phyloP scores from a whole-genome alignment of 2,888 invertebrate species.

The Torymus texanus region DNA sequence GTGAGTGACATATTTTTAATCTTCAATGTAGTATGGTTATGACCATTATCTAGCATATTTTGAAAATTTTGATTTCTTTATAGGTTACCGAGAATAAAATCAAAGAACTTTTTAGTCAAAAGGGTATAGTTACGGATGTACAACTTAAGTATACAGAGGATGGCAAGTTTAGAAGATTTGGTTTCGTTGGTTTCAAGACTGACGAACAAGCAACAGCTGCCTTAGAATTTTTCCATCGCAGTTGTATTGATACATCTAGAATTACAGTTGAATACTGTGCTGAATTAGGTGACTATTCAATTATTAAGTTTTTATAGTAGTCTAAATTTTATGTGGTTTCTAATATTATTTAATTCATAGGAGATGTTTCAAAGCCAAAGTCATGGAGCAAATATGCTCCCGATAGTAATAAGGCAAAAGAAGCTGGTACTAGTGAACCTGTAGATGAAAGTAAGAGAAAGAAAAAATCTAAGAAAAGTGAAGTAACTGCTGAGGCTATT shows the following conservation, averaged over 20 bases:
- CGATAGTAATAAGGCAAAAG: constrained; percentile 79
- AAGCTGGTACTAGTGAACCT: constrained; percentile 59
- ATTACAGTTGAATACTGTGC: constrained; percentile 87
- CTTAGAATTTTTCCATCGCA: constrained; percentile 86
- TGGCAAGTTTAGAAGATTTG: constrained; percentile 95
- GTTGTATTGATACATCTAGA: constrained; percentile 88
- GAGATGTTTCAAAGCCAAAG: constrained; percentile 85
- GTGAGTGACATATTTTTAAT: constrained; percentile 77
- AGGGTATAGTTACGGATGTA: constrained; percentile 87
- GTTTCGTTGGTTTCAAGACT: constrained; percentile 92
- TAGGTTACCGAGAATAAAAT: constrained; percentile 88
- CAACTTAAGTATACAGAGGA: constrained; percentile 93
- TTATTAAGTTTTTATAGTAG: constrained; percentile 38
- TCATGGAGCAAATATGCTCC: constrained; percentile 95
- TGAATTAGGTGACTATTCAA: constrained; percentile 77
- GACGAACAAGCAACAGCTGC: constrained; percentile 88
- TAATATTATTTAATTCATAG: constrained; percentile 63
- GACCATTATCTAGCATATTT: constrained; percentile 2
- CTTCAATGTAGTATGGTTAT: neutral
- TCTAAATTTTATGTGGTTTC: constrained; percentile 16
- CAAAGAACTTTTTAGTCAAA: constrained; percentile 83
- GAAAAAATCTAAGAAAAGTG: constrained; percentile 61
- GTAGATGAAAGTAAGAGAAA: constrained; percentile 61
- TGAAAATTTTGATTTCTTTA: constrained; percentile 57
- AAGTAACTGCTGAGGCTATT: constrained; percentile 77